These are phyloP conservation scores for Grammatotria lemairii DNA, from an alignment of 2,113 vertebrate genomes.

Conservation along the genomic window DNA sequence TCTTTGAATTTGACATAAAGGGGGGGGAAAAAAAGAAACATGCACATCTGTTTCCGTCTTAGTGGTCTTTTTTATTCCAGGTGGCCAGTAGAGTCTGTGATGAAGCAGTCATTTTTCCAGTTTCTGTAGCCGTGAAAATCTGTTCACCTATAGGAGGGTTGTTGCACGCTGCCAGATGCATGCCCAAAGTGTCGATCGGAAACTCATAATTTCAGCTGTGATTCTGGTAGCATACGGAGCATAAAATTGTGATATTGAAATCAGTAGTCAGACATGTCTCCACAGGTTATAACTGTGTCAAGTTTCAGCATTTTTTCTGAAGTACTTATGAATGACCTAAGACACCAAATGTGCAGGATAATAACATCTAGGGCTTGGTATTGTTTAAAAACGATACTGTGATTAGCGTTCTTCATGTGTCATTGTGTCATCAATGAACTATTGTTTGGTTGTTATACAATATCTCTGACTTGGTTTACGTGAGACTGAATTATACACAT, in stretches of 20 bases:
- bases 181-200: background rate
- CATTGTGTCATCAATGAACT: background rate
- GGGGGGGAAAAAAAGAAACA: background rate
- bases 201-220: background rate
- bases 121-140: background rate
- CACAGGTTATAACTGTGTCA: background rate
- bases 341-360: background rate
- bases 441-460: background rate
- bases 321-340: background rate
- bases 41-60: background rate
- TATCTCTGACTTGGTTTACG: background rate
- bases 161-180: background rate
- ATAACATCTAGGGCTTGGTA: background rate
- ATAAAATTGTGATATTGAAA: background rate
- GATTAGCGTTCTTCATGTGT: background rate
- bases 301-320: background rate
- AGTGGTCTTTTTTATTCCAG: background rate
- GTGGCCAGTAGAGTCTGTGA: background rate
- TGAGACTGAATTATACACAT: background rate
- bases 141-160: background rate
- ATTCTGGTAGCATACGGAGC: background rate
- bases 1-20: background rate
- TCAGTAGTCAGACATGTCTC: background rate
- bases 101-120: background rate
- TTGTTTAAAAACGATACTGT: background rate